Evolutionary conservation across 2,113 vertebrate genomes (phyloP), one percentile per base, ranked within the genome.

Genomic region (Hemiprocne comata): DNA sequence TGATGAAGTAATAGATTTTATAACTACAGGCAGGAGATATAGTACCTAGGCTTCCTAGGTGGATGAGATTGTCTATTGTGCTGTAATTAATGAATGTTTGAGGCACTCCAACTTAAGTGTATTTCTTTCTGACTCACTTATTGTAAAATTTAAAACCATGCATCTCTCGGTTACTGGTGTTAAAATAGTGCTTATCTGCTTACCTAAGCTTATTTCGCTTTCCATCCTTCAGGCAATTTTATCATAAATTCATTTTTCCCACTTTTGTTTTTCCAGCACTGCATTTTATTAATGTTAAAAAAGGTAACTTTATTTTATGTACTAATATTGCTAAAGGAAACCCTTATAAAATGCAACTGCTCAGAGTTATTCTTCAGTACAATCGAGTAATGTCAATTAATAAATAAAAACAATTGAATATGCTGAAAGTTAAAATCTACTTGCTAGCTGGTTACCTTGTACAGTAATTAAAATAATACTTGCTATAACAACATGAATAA

Each of bases 361-460:
- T 93, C 94, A 67, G 61, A 94, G 38, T 95, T 66, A 83, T 54
- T 81, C 92, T 95, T 97, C 90, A 88, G 62, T 38, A 58, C 65
- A 89, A 78, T 23, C 88, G 65, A 93, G 85, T 93, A 91, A 82
- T 88, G 95, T 94, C 36, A 85, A 51, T 96, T 95, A 89, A 85
- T 80, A 95, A 64, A 84, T 95, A 88, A 90, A 97, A 96, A 53
- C 38, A 95, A n/a, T 38, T 50, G 51, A 95, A 55, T 85, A 83
- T 93, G 76, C 85, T 64, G 36, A 38, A 97, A 96, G 96, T 88
- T 92, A 92, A 97, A 96, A 97, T 94, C 73, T 57, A 93, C 84
- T 97, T 97, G 61, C 65, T 89, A 94, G 75, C 76, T 83, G 58
- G 54, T 94, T 89, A 97, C 65, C 94, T 89, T 93, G 33, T 40